phyloP scores from a whole-genome alignment of 2,888 invertebrate species.

The Pycnomerus fuliginosus region DNA sequence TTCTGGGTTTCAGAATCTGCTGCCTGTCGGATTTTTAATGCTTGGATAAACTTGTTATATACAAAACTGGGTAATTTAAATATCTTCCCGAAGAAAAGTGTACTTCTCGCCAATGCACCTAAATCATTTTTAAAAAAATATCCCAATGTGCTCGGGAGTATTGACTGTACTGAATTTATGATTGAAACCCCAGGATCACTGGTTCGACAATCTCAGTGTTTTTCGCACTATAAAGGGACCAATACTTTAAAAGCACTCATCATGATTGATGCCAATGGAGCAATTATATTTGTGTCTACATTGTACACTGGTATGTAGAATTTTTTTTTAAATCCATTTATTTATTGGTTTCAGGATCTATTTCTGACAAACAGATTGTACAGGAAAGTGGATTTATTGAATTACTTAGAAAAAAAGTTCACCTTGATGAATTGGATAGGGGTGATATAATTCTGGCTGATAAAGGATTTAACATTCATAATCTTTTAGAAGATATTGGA shows the following conservation, averaged over 20 bases:
- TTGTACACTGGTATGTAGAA: slow-evolving; percentile 21
- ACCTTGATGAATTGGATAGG: slow-evolving; percentile 8
- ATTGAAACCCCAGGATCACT: slow-evolving; percentile 25
- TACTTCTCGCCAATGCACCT: slow-evolving; percentile 20
- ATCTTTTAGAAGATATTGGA: slow-evolving; percentile 17
- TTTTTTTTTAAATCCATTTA: no score
- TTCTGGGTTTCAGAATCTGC: neutral
- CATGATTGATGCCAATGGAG: slow-evolving; percentile 25
- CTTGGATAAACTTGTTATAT: slow-evolving; percentile 12
- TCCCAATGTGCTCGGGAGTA: slow-evolving; percentile 24
- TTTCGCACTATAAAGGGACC: slow-evolving; percentile 24
- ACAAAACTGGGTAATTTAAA: slow-evolving; percentile 8
- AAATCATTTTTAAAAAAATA: slow-evolving; percentile 17
- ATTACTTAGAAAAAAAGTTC: slow-evolving; percentile 12
- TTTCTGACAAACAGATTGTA: slow-evolving; percentile 27
- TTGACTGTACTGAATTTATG: slow-evolving; percentile 25
- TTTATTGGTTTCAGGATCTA: slow-evolving; percentile 1
- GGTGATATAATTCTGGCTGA: slow-evolving; percentile 28
- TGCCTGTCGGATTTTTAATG: slow-evolving; percentile 1
- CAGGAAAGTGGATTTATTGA: slow-evolving; percentile 18
- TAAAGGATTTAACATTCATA: slow-evolving; percentile 27
- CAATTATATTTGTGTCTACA: slow-evolving; percentile 25
- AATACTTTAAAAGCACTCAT: slow-evolving; percentile 26
- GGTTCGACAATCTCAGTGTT: slow-evolving; percentile 20
- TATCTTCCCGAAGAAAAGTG: slow-evolving; percentile 23